Percentiles rank a stretch among this genome's conserved stretches.
These are phyloP conservation scores for Notospermus geniculatus DNA, from an alignment of 1,140 invertebrate genomes.

Conservation along the genomic window DNA sequence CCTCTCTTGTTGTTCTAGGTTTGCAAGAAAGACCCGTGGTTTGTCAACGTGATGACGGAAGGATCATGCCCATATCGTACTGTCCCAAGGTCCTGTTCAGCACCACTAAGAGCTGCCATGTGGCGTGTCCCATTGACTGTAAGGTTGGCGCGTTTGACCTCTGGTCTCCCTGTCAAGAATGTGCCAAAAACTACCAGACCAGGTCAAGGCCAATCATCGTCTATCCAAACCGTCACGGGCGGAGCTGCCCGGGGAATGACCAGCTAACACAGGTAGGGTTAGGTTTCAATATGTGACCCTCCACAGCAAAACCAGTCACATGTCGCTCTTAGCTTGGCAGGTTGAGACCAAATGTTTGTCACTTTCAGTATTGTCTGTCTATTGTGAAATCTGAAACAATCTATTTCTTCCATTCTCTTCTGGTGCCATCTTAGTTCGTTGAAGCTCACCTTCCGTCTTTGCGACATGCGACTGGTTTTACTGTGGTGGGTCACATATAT, in stretches of 20 bases:
- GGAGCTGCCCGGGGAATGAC: neutral
- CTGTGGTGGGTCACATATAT: no score
- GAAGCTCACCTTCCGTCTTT: no score
- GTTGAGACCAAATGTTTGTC: no score
- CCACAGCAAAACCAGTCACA: no score
- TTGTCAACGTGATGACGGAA: neutral
- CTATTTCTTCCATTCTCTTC: no score
- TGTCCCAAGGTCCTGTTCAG: neutral
- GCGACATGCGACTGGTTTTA: no score
- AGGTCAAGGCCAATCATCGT: neutral
- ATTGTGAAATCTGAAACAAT: no score
- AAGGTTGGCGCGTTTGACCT: neutral
- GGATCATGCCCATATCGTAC: neutral
- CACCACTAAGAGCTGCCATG: neutral
- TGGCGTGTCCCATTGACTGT: neutral
- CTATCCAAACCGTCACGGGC: neutral
- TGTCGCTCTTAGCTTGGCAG: no score
- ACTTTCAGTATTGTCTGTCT: no score
- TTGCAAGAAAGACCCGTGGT: neutral
- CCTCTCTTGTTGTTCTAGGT: no score
- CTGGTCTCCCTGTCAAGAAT: neutral
- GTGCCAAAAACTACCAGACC: constrained; percentile 1
- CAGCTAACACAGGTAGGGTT: neutral
- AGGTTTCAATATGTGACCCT: no score
- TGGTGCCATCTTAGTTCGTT: no score